These are phyloP conservation scores for Corythaeola cristata DNA, from an alignment of 2,113 vertebrate species.

Conservation along the genomic window DNA sequence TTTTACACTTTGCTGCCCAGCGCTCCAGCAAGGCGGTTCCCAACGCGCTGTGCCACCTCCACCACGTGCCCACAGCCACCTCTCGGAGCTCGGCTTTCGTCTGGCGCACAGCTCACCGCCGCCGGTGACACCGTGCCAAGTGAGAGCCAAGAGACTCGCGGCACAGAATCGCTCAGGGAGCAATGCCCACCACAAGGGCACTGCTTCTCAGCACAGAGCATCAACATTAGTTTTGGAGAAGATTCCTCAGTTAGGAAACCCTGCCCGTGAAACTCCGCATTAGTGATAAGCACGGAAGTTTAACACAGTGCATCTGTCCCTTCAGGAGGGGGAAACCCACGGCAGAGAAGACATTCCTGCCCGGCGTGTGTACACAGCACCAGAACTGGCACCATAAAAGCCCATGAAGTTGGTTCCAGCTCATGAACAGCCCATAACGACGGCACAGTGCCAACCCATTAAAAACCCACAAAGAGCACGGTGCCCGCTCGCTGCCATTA, in stretches of 20 bases:
- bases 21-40: background rate
- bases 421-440: background rate
- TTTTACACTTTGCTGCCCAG: fast-evolving
- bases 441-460: fast-evolving
- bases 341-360: background rate
- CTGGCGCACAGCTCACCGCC: background rate
- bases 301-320: fast-evolving
- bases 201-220: background rate
- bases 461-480: fast-evolving
- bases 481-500: fast-evolving
- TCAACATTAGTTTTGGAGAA: background rate
- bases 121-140: fast-evolving
- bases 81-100: background rate
- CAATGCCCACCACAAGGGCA: background rate
- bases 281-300: background rate
- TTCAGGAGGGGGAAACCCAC: background rate
- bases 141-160: background rate
- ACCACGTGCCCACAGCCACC: background rate
- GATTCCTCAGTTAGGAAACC: background rate
- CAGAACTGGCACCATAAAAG: background rate
- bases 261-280: background rate
- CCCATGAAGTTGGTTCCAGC: background rate
- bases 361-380: fast-evolving
- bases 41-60: fast-evolving
- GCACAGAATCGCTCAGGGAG: background rate